These are phyloP conservation scores for Proisotoma minuta DNA, from an alignment of 2,888 invertebrate species.

Conservation along the genomic window DNA sequence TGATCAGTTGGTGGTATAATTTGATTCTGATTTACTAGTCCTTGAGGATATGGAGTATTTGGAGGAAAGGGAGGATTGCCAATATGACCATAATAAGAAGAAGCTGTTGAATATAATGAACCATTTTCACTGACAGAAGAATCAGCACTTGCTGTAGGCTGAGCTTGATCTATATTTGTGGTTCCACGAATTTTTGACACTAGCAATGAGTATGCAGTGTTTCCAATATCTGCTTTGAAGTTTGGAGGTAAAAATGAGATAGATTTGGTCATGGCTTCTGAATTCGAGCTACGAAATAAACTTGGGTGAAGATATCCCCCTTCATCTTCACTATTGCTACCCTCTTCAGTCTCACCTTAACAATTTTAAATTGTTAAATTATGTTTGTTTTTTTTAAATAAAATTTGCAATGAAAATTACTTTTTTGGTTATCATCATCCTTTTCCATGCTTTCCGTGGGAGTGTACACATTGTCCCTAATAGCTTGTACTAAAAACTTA, in stretches of 20 bases:
- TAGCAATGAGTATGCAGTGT: slow-evolving; percentile 73
- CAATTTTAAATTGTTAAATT: not conserved
- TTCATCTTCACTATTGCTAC: slow-evolving; percentile 53
- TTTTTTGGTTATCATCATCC: too few relatives aligned
- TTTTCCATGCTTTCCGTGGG: slow-evolving; percentile 32
- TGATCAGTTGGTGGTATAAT: slow-evolving; percentile 76
- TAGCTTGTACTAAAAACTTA: slow-evolving; percentile 60
- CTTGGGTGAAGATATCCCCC: slow-evolving; percentile 78
- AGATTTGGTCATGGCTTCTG: not conserved
- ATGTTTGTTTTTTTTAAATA: not conserved
- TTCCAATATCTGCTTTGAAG: slow-evolving; percentile 71
- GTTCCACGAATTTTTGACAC: slow-evolving; percentile 78
- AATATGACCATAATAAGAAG: slow-evolving; percentile 10
- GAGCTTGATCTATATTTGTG: too few relatives aligned
- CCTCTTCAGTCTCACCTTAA: slow-evolving; percentile 1
- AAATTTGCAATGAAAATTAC: not conserved
- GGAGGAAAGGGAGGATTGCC: not conserved
- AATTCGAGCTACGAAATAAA: slow-evolving; percentile 51
- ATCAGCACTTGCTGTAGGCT: slow-evolving; percentile 55
- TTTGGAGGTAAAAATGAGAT: slow-evolving; percentile 48
- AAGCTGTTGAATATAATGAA: not conserved
- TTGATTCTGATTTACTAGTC: slow-evolving; percentile 18
- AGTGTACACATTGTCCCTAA: slow-evolving; percentile 63
- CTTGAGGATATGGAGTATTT: not conserved
- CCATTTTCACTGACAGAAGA: slow-evolving; percentile 9